Base-by-base conservation (phyloP, 2,113 vertebrate genomes). In the Triplophysa siluroides region DNA sequence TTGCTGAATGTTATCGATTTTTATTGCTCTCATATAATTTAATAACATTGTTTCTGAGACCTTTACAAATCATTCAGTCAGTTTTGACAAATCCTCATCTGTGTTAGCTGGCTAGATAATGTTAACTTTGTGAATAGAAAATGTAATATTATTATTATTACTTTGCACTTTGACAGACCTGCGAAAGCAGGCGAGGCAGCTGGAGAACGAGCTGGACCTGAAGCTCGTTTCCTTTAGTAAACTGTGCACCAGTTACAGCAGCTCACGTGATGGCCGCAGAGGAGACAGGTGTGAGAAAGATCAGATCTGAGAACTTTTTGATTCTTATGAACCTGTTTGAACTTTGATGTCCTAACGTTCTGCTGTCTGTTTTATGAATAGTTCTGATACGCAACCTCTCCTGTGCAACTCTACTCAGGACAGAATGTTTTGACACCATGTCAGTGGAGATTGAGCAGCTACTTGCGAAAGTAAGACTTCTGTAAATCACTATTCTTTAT, bases 401-500 rank as follows among this genome's bases (percentile, higher is more conserved):
- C 89, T 99, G 73, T 98, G 97, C 91, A 98, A 98, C 88, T 99
- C 97, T 5, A 98, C 94, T 83, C 98, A 99, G 91, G 97, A 99
- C 92, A 95, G 97, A 87, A 98, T 99, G 98, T 99, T n/a, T 99
- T 92, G 98, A 99, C 88, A 97, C 97, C 43, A 98, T 99, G 97
- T 97, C 98, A 14, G 96, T 99, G 86, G 98, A 99, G 89, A 97
- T 99, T 78, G 98, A 99, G 80, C 98, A 99, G 26, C 94, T 99
- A 29, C 90, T 99, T 88, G 94, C 95, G 64, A 99, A 96, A 92
- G 98, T 99, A 90, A 94, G 87, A 84, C 0, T 21, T 29, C 54
- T 14, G 3, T 18, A 18, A 6, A 4, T 19, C 0, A 54, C 5
- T 16, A 18, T 54, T 54, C 16, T 54, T 4, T 18, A 18, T 54